Evolutionary conservation across 2,888 invertebrate species (phyloP).

Genomic region (Formica aserva): DNA sequence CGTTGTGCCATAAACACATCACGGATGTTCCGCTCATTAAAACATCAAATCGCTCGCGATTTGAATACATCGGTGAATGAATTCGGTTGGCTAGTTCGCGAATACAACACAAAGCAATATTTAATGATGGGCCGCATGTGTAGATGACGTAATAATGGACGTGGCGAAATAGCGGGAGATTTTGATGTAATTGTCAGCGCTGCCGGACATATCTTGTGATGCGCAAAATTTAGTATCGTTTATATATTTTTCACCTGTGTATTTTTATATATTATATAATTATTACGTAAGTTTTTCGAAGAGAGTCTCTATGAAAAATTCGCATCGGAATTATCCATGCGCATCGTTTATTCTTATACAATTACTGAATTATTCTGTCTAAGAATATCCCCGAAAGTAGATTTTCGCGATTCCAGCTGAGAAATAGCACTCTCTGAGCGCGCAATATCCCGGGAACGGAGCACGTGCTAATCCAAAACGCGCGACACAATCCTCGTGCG

Average conservation of each 20-base stretch:
- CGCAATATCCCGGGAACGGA: constrained; percentile 14
- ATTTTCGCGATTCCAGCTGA: constrained; percentile 47
- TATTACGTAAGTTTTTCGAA: neutral
- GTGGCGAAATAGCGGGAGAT: constrained; percentile 15
- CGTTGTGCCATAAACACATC: constrained; percentile 2
- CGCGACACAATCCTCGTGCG: constrained; percentile 40
- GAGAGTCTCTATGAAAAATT: neutral
- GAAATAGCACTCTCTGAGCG: constrained; percentile 23
- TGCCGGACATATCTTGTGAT: neutral
- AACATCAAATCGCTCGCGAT: constrained; percentile 33
- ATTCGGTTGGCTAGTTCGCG: neutral
- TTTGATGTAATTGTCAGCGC: neutral
- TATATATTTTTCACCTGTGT: neutral
- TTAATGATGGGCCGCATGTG: constrained; percentile 17
- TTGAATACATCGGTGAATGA: constrained; percentile 33
- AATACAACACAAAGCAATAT: constrained; percentile 20
- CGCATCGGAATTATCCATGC: neutral
- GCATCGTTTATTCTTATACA: neutral
- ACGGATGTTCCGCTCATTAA: constrained; percentile 22
- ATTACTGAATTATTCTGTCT: constrained; percentile 1
- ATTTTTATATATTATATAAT: neutral
- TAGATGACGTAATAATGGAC: constrained; percentile 30
- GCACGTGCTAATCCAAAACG: constrained; percentile 50
- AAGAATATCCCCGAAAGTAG: constrained; percentile 23
- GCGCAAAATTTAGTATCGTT: neutral